phyloP scores from a whole-genome alignment of 2,113 vertebrate species.

The Serinus canaria region DNA sequence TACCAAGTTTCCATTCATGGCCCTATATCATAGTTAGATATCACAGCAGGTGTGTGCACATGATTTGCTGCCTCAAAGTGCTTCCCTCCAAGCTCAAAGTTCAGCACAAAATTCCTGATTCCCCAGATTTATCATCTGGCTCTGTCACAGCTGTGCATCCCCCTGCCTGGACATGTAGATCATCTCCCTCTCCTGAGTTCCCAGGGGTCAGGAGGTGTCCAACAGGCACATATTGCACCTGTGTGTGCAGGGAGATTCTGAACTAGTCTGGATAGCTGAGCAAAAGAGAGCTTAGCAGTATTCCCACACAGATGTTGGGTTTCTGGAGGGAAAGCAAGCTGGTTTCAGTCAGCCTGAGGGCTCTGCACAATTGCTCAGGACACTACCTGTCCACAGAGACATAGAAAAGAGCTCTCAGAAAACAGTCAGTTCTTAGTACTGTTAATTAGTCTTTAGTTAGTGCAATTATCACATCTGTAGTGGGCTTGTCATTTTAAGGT shows the following conservation, averaged over 20 bases:
- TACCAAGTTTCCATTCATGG: neutral
- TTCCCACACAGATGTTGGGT: neutral
- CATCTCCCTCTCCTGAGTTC: neutral
- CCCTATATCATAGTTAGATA: neutral
- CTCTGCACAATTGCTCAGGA: accelerated
- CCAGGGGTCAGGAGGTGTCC: neutral
- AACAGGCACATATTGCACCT: neutral
- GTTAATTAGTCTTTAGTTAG: neutral
- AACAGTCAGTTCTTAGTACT: neutral
- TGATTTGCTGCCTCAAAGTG: neutral
- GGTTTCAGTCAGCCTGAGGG: neutral
- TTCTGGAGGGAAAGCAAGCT: neutral
- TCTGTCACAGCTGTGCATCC: neutral
- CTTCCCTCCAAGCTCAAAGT: neutral
- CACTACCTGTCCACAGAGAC: neutral
- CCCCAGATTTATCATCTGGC: neutral
- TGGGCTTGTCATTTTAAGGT: neutral
- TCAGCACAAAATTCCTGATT: neutral
- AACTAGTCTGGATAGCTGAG: neutral
- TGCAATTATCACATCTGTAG: neutral
- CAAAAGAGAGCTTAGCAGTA: neutral
- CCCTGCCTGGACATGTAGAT: too few species aligned
- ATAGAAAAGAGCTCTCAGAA: neutral
- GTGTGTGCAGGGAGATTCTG: neutral
- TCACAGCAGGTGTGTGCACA: neutral